These are phyloP conservation scores for Machaerirhynchus nigripectus DNA, from an alignment of 2,113 vertebrate species.

Conservation along the genomic window DNA sequence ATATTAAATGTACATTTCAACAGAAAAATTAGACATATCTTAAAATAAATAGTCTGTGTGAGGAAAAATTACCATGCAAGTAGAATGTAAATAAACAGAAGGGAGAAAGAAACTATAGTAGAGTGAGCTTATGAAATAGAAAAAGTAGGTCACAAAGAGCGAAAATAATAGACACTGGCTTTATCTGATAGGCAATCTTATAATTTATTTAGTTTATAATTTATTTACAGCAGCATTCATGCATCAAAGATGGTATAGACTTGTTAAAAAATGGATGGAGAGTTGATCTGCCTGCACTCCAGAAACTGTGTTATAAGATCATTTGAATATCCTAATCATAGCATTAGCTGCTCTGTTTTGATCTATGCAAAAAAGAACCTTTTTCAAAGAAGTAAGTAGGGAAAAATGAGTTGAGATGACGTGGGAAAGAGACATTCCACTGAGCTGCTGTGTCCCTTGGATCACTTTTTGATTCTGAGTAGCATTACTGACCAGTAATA, in stretches of 20 bases:
- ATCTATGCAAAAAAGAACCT: not conserved
- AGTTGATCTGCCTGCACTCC: not conserved
- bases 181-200: conserved; percentile 18
- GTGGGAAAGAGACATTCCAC: not conserved
- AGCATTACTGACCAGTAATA: not conserved
- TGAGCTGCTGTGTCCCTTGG: not conserved
- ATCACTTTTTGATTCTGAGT: not conserved
- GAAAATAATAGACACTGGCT: conserved; percentile 5
- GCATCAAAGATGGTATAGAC: not conserved
- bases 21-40: not conserved
- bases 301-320: not conserved
- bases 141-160: conserved; percentile 14
- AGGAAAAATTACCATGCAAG: not conserved
- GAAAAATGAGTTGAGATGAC: not conserved
- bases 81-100: not conserved
- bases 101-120: not conserved
- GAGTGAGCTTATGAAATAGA: not conserved
- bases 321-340: conserved; percentile 12
- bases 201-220: conserved; percentile 62
- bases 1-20: not conserved
- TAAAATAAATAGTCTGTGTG: not conserved
- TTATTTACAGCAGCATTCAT: conserved; percentile 52
- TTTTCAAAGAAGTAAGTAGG: not conserved
- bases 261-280: conserved; percentile 38
- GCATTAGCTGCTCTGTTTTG: not conserved